Conservation (phyloP, 2,888 invertebrate genomes). For the Sepiola atlantica region DNA sequence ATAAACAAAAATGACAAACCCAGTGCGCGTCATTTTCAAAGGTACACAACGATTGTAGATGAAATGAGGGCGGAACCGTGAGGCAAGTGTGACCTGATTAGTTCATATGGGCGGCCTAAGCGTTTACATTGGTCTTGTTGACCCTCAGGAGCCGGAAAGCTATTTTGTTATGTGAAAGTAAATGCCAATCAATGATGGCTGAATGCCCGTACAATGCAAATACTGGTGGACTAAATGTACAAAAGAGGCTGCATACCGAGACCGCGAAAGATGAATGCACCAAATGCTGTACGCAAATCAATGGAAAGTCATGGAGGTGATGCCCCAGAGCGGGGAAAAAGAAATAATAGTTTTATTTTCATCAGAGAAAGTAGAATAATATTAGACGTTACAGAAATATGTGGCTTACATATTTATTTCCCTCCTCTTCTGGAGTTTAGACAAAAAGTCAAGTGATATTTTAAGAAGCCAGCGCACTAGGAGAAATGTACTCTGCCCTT, state of each 20-base stretch:
- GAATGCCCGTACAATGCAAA: not conserved
- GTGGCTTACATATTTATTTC: no score
- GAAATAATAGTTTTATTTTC: not conserved
- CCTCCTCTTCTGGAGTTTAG: no score
- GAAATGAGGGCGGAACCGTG: not conserved
- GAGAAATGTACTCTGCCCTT: no score
- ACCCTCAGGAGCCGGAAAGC: not conserved
- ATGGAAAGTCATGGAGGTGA: not conserved
- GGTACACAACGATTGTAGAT: not conserved
- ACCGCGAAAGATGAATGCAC: not conserved
- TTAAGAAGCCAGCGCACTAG: no score
- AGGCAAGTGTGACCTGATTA: not conserved
- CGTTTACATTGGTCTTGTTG: not conserved
- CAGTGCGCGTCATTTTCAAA: not conserved
- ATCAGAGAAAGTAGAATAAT: no score
- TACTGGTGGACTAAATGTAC: not conserved
- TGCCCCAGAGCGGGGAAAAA: not conserved
- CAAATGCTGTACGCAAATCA: not conserved
- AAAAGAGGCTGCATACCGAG: not conserved
- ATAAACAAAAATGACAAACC: not conserved
- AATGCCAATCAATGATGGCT: not conserved
- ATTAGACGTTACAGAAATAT: no score
- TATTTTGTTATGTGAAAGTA: not conserved
- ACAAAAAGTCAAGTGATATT: no score
- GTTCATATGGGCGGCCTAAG: not conserved